phyloP scores from a whole-genome alignment of 2,113 vertebrate species.

The Microtus oregoni region DNA sequence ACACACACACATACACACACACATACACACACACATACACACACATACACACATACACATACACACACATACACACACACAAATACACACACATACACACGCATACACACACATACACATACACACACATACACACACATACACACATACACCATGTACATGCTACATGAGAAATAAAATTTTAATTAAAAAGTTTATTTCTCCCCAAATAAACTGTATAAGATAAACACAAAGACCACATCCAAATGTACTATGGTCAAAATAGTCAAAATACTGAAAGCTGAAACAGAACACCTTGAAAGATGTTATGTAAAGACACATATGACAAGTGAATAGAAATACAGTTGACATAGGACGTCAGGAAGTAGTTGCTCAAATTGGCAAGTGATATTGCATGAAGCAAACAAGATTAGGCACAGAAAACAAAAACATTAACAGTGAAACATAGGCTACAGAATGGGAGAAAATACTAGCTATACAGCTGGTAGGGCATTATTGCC shows the following conservation, averaged over 20 bases:
- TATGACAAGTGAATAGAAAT: background rate
- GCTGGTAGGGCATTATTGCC: background rate
- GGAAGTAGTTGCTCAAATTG: background rate
- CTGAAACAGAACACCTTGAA: conserved; percentile 17
- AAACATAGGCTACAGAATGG: background rate
- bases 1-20: background rate
- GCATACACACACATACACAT: background rate
- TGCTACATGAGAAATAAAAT: background rate
- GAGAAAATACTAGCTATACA: background rate
- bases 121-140: background rate
- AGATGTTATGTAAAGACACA: background rate
- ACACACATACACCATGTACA: background rate
- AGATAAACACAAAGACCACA: background rate
- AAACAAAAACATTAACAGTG: background rate
- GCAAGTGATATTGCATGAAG: background rate
- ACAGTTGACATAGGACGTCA: background rate
- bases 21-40: background rate
- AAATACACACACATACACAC: background rate
- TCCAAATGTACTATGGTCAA: background rate
- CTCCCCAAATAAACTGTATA: background rate
- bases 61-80: background rate
- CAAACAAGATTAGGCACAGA: background rate
- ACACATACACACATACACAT: background rate
- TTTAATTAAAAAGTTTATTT: background rate
- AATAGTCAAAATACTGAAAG: background rate